Percentiles rank a stretch among this genome's conserved stretches.
Conservation (phyloP, 2,888 invertebrate genomes). For the Baccha elongata region DNA sequence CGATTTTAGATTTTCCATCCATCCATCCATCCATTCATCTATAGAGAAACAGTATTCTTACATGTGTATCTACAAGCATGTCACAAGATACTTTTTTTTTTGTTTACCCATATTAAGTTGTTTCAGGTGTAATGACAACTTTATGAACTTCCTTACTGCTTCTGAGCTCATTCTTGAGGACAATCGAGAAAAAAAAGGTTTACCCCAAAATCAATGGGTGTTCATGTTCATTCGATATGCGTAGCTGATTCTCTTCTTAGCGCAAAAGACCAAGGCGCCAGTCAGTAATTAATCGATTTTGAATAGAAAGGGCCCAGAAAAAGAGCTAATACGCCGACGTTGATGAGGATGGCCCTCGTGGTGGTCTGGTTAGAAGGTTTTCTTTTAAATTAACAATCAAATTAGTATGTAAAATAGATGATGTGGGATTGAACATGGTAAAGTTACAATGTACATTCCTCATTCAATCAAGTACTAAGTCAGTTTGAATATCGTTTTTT, state of each 20-base stretch:
- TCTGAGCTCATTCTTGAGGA: conserved; percentile 2
- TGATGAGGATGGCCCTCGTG: conserved; percentile 29
- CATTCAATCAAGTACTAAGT: conserved; percentile 27
- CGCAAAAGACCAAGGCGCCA: conserved; percentile 62
- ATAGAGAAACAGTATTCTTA: conserved; percentile 34
- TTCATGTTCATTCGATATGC: conserved; percentile 61
- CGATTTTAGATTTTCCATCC: conserved; percentile 44
- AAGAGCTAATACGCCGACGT: conserved; percentile 35
- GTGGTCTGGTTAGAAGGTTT: conserved; percentile 44
- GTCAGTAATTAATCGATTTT: conserved; percentile 68
- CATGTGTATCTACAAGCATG: conserved; percentile 46
- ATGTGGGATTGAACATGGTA: conserved; percentile 16
- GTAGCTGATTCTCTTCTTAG: conserved; percentile 50
- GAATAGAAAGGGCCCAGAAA: conserved; percentile 29
- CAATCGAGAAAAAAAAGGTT: not conserved
- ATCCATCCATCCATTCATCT: conserved; percentile 31
- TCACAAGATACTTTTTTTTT: conserved; percentile 12
- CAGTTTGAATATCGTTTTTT: conserved; percentile 23
- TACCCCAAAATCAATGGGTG: not conserved
- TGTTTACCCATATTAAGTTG: conserved; percentile 61
- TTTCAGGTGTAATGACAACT: conserved; percentile 61
- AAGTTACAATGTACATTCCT: conserved; percentile 20
- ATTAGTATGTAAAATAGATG: conserved; percentile 70
- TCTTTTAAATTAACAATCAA: conserved; percentile 22
- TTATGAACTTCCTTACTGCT: conserved; percentile 66